Evolutionary conservation across 1,140 invertebrate species (phyloP), one percentile per base, ranked within the genome.

Genomic region (Anastatus disparis): DNA sequence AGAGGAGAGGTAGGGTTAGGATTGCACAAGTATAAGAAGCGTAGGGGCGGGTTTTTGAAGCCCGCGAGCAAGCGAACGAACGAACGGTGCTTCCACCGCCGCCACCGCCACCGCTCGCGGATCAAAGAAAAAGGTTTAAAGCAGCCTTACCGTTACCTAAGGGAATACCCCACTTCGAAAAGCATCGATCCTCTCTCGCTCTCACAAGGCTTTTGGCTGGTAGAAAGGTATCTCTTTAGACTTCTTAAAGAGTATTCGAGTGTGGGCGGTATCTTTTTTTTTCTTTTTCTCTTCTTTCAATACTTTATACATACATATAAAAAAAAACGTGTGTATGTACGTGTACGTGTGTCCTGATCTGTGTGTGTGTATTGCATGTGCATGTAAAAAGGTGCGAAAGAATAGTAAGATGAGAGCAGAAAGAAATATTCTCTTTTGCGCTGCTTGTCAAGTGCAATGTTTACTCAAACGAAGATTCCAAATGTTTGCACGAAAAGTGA

Each of bases 111-210:
- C n/a, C n/a, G n/a, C 59, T 62, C 27, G 27, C 48, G 63, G 63
- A 65, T 65, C 63, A 65, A 65, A 55, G 63, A 38, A 52, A 52
- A 64, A 52, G 52, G 46, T 64, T 64, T 64, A 64, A 64, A 64
- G 61, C 61, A 64, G 31, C 61, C n/a, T 64, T 13, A 0, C 20
- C 31, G 20, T 63, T 63, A 46, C 61, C 44, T 35, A 31, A 50
- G 46, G 61, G 61, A 63, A 50, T 64, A 50, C 46, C 38, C 20
- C 61, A 64, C 61, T 64, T 64, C 29, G 17, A 20, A n/a, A n/a
- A 52, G 48, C 61, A 52, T 64, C 29, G 59, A 62, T 62, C 59
- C 35, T 17, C 27, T 12, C 10, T 26, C 13, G 31, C 27, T 55
- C 50, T 65, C 24, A n/a, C n/a, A n/a, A 22, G 63, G 35, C 48